A percentile compares a stretch with the other conserved stretches of the same genome.
Evolutionary conservation across 2,888 invertebrate genomes (phyloP).

Genomic region (Neoaliturus tenellus): DNA sequence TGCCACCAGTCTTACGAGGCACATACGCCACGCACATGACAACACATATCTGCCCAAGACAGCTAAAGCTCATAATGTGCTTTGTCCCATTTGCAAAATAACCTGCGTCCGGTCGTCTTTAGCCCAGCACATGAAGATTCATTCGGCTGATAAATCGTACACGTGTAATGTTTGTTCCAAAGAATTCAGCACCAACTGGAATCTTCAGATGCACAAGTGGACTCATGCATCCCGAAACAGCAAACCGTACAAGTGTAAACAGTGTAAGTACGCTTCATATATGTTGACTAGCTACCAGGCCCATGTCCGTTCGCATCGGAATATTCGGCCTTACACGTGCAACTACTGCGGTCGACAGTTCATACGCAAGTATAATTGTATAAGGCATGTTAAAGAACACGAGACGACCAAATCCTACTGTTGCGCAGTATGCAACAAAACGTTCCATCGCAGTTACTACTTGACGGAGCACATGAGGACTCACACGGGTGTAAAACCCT

Average conservation of each 20-base stretch:
- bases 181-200: conserved; percentile 93
- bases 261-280: conserved; percentile 91
- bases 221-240: conserved; percentile 89
- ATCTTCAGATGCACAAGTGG: conserved; percentile 92
- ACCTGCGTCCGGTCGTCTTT: conserved; percentile 87
- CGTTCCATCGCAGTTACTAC: conserved; percentile 92
- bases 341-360: conserved; percentile 94
- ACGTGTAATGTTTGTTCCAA: conserved; percentile 90
- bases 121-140: conserved; percentile 78
- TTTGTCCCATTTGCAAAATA: conserved; percentile 87
- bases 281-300: conserved; percentile 87
- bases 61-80: conserved; percentile 77
- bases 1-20: conserved; percentile 87
- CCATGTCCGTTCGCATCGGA: conserved; percentile 91
- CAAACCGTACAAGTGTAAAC: conserved; percentile 89
- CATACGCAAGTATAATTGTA: conserved; percentile 91
- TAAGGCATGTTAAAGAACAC: conserved; percentile 90
- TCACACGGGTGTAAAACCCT: conserved; percentile 89
- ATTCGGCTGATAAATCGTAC: conserved; percentile 86
- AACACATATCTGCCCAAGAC: conserved; percentile 64
- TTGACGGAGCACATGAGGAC: conserved; percentile 91
- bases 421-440: conserved; percentile 87
- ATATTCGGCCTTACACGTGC: conserved; percentile 90
- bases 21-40: conserved; percentile 73
- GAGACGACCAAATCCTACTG: conserved; percentile 84